phyloP scores from a whole-genome alignment of 2,888 invertebrate species.

The Aphodius sticticus region DNA sequence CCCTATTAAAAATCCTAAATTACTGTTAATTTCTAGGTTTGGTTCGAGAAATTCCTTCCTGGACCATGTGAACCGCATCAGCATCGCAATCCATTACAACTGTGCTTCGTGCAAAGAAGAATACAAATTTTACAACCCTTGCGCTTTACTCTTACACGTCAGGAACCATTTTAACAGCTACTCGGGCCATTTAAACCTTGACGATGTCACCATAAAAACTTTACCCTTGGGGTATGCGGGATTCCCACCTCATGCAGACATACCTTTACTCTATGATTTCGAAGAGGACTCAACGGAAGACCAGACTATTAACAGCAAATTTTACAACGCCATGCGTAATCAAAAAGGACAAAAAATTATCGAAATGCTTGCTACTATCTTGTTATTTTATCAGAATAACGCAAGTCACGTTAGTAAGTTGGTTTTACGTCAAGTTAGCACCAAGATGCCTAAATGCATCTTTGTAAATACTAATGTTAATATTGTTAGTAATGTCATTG shows the following conservation, averaged over 20 bases:
- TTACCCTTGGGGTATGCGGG: conserved; percentile 54
- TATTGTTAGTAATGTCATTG: conserved; percentile 6
- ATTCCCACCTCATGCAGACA: conserved; percentile 51
- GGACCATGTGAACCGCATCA: conserved; percentile 56
- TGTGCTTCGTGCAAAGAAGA: conserved; percentile 49
- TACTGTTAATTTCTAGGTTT: conserved; percentile 52
- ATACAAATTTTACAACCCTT: conserved; percentile 56
- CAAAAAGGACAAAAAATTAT: conserved; percentile 50
- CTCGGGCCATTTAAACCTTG: conserved; percentile 52
- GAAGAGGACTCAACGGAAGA: conserved; percentile 47
- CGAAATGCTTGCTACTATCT: conserved; percentile 50
- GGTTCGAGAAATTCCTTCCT: conserved; percentile 53
- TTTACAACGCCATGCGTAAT: conserved; percentile 51
- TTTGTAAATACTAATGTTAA: conserved; percentile 45
- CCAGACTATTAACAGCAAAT: conserved; percentile 51
- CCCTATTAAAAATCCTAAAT: conserved; percentile 17
- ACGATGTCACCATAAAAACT: conserved; percentile 48
- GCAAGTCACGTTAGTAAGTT: conserved; percentile 34
- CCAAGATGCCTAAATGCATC: conserved; percentile 54
- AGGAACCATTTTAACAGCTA: conserved; percentile 51
- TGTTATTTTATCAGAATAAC: conserved; percentile 47
- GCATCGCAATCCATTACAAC: conserved; percentile 52
- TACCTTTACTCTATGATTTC: conserved; percentile 52
- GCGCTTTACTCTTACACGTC: conserved; percentile 55
- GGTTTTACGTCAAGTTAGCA: conserved; percentile 53